Conservation (phyloP, 2,888 invertebrate genomes). For the Pecten maximus region DNA sequence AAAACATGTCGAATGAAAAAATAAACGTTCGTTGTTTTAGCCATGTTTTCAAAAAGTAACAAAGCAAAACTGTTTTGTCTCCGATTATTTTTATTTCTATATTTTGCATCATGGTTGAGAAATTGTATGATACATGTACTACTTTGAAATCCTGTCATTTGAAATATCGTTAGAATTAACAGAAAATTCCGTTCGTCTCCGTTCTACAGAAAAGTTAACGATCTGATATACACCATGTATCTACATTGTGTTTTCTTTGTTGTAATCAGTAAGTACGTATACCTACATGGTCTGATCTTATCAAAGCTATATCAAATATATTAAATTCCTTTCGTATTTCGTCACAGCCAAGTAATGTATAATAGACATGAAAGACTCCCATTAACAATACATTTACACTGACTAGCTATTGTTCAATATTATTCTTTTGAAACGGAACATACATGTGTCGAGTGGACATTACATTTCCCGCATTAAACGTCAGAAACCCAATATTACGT, state of each 20-base stretch:
- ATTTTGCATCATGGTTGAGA: too few species aligned
- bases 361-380: background rate
- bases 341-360: background rate
- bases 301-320: background rate
- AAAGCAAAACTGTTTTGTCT: too few species aligned
- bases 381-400: constrained; percentile 11
- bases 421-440: background rate
- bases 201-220: background rate
- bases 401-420: constrained; percentile 13
- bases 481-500: background rate
- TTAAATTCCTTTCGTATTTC: constrained; percentile 14
- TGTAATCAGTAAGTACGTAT: background rate
- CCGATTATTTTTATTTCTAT: too few species aligned
- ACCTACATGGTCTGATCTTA: background rate
- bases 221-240: background rate
- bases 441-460: background rate
- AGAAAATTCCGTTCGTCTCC: background rate
- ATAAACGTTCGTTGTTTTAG: too few species aligned
- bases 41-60: too few species aligned
- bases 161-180: too few species aligned
- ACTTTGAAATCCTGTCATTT: too few species aligned
- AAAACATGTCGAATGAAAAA: too few species aligned
- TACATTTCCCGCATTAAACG: background rate
- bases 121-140: too few species aligned
- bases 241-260: background rate